Conservation (phyloP, 2,888 invertebrate genomes). For the Eilema caniola region DNA sequence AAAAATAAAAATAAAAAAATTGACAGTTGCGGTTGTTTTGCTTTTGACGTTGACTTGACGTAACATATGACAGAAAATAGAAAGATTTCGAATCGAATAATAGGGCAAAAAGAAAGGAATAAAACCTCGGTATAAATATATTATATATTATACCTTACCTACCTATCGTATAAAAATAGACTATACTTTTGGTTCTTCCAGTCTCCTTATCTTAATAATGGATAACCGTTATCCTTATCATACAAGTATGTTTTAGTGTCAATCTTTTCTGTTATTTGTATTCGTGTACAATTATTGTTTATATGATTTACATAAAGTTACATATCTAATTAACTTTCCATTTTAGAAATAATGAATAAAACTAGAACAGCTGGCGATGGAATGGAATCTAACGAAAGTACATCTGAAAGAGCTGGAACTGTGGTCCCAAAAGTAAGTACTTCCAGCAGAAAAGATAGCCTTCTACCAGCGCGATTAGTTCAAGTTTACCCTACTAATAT, state of each 20-base stretch:
- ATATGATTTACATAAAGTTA: conserved; percentile 24
- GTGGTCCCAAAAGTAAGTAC: conserved; percentile 38
- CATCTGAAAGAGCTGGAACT: conserved; percentile 59
- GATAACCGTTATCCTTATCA: conserved; percentile 61
- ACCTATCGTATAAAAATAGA: conserved; percentile 15
- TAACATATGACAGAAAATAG: background rate
- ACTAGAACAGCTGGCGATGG: conserved; percentile 92
- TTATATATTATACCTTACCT: conserved; percentile 16
- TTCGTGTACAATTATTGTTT: conserved; percentile 39
- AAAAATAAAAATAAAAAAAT: too few relatives aligned
- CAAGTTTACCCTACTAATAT: conserved; percentile 88
- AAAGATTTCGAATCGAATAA: background rate
- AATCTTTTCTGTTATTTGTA: conserved; percentile 28
- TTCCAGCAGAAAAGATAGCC: conserved; percentile 58
- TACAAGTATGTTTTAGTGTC: conserved; percentile 59
- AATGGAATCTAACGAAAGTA: conserved; percentile 88
- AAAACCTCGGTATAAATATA: conserved; percentile 33
- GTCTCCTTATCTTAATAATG: conserved; percentile 51
- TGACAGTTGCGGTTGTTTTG: too few relatives aligned
- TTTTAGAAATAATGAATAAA: conserved; percentile 77
- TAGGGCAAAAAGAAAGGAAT: conserved; percentile 19
- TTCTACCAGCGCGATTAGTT: conserved; percentile 68
- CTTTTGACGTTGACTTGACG: background rate
- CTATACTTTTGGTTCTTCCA: conserved; percentile 26
- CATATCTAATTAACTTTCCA: conserved; percentile 22